phyloP scores from a whole-genome alignment of 2,888 invertebrate species.

The Acrobasis repandana region DNA sequence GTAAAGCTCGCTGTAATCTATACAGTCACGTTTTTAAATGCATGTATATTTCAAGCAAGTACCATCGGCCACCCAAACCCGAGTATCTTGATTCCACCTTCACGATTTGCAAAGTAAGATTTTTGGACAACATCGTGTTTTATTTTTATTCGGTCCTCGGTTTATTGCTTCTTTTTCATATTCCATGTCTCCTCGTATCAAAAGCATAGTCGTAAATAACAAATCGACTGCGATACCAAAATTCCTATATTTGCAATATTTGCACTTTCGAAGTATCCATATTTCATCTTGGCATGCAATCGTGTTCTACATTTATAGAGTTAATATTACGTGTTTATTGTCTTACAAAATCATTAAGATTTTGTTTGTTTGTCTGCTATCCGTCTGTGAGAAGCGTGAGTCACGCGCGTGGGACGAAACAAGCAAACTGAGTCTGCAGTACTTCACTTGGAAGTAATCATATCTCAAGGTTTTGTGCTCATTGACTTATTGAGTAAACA shows the following conservation, averaged over 20 bases:
- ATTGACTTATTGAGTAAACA: conserved; percentile 19
- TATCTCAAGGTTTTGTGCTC: conserved; percentile 40
- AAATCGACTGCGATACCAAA: neutral
- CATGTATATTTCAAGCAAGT: conserved; percentile 13
- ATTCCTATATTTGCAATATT: neutral
- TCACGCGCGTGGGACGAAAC: conserved; percentile 64
- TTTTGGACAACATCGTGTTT: neutral
- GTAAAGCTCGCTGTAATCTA: conserved; percentile 22
- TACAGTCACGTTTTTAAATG: conserved; percentile 25
- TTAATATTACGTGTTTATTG: conserved; percentile 6
- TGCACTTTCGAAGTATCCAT: neutral
- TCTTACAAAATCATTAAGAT: conserved; percentile 39
- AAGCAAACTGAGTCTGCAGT: conserved; percentile 35
- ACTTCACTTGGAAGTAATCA: conserved; percentile 34
- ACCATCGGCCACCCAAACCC: neutral
- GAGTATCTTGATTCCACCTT: conserved; percentile 18
- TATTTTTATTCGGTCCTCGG: neutral
- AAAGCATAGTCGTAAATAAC: too few species aligned
- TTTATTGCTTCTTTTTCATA: neutral
- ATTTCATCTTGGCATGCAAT: conserved; percentile 1
- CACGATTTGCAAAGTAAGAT: conserved; percentile 6
- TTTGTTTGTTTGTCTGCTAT: conserved; percentile 61
- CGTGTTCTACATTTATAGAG: conserved; percentile 2
- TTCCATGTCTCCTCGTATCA: neutral
- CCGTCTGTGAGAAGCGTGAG: conserved; percentile 61